Evolutionary conservation across 1,140 invertebrate genomes (phyloP).

Genomic region (Lepidostoma basale): DNA sequence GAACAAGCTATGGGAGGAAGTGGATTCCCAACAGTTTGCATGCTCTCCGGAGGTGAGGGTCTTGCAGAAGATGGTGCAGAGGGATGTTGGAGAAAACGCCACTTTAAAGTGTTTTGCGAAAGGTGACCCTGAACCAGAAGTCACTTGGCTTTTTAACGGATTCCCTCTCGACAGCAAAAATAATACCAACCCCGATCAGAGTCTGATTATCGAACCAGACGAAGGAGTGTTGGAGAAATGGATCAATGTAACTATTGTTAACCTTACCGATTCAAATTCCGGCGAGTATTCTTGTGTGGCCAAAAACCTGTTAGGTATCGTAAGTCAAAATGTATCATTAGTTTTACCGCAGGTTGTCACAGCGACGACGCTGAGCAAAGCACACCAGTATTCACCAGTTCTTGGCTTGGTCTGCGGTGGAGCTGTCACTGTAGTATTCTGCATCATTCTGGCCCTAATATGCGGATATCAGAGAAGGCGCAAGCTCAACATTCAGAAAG

Average conservation of each 20-base stretch:
- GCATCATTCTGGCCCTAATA: constrained; percentile 62
- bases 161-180: constrained; percentile 33
- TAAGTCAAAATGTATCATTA: constrained; percentile 71
- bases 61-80: constrained; percentile 57
- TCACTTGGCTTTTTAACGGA: constrained; percentile 78
- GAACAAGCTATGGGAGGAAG: constrained; percentile 69
- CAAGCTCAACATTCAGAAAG: constrained; percentile 58
- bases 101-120: constrained; percentile 75
- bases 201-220: constrained; percentile 53
- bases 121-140: constrained; percentile 76
- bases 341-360: constrained; percentile 74
- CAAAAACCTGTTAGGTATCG: constrained; percentile 73
- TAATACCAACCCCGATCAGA: constrained; percentile 49
- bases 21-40: constrained; percentile 72
- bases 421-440: constrained; percentile 58
- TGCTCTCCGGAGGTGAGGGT: constrained; percentile 71
- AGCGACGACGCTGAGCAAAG: constrained; percentile 67
- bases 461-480: constrained; percentile 59
- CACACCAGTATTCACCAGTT: constrained; percentile 65
- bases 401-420: constrained; percentile 63
- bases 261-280: constrained; percentile 72
- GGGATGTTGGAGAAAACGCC: constrained; percentile 68
- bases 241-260: constrained; percentile 71
- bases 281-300: constrained; percentile 82
- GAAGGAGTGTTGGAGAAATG: constrained; percentile 62